A percentile compares a stretch with the other conserved stretches of the same genome.
Conservation (phyloP, 2,113 vertebrate genomes). For the Apodemus sylvaticus region DNA sequence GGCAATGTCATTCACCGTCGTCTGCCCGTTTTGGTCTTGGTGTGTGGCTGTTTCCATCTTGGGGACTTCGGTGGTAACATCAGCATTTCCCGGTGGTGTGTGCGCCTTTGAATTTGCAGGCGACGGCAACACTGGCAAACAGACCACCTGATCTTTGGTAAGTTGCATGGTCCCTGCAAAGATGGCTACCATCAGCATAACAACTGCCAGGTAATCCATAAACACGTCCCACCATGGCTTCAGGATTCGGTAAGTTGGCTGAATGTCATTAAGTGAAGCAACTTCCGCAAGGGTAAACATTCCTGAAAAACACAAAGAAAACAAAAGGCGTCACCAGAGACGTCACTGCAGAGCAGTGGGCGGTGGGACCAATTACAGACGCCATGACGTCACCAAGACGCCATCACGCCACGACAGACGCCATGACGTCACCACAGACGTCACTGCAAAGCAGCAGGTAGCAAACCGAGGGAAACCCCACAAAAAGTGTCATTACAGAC, state of each 20-base stretch:
- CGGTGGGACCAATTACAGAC: too few relatives aligned
- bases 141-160: slow-evolving; percentile 99
- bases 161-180: slow-evolving; percentile 99
- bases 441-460: too few relatives aligned
- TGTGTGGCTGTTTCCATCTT: slow-evolving; percentile 80
- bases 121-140: slow-evolving; percentile 93
- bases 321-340: slow-evolving; percentile 32
- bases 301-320: slow-evolving; percentile 89
- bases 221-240: slow-evolving; percentile 99
- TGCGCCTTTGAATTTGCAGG: slow-evolving; percentile 86
- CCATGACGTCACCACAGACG: too few relatives aligned
- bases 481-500: too few relatives aligned
- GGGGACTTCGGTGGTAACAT: slow-evolving; percentile 72
- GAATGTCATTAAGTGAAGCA: slow-evolving; percentile 98
- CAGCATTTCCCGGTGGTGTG: slow-evolving; percentile 76
- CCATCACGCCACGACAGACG: too few relatives aligned
- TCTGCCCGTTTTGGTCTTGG: slow-evolving; percentile 75
- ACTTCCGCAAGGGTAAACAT: slow-evolving; percentile 99
- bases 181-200: slow-evolving; percentile 99
- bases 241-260: slow-evolving; percentile 97
- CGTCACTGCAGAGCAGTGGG: too few relatives aligned
- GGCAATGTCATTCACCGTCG: slow-evolving; percentile 81
- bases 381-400: too few relatives aligned
- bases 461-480: too few relatives aligned
- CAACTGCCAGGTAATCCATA: slow-evolving; percentile 98